These are phyloP conservation scores for Liodrosophila aerea DNA, from an alignment of 2,888 invertebrate genomes.

Conservation along the genomic window DNA sequence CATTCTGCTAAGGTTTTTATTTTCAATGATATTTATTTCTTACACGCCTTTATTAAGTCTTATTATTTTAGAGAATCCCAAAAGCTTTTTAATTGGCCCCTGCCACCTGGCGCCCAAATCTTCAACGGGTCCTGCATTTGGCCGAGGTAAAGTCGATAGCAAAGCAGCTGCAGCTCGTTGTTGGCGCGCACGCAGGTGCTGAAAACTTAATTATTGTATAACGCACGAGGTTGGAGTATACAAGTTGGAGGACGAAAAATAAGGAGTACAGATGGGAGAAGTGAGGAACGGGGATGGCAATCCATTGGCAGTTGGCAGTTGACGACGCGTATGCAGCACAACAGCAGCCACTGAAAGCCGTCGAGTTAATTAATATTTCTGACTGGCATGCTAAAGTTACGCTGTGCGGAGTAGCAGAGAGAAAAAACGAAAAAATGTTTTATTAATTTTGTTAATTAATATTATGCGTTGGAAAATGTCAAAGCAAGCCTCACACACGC, in stretches of 20 bases:
- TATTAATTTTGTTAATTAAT: constrained; percentile 77
- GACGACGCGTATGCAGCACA: constrained; percentile 29
- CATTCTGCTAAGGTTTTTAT: too few relatives aligned
- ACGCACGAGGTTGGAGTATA: constrained; percentile 55
- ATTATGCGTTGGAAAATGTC: constrained; percentile 66
- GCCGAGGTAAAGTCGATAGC: constrained; percentile 18
- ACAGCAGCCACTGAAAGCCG: constrained; percentile 48
- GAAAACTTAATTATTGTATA: constrained; percentile 78
- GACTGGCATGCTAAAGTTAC: constrained; percentile 37
- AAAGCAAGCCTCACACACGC: constrained; percentile 28
- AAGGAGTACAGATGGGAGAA: neutral
- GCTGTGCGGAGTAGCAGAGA: constrained; percentile 9
- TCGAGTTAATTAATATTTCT: constrained; percentile 73
- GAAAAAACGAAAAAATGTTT: constrained; percentile 58
- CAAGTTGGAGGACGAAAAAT: constrained; percentile 19
- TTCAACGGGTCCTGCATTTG: neutral
- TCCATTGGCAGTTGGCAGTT: constrained; percentile 20
- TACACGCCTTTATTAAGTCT: too few relatives aligned
- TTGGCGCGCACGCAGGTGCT: constrained; percentile 70
- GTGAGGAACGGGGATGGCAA: neutral
- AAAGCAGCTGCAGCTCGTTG: constrained; percentile 39
- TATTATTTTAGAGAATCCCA: too few relatives aligned
- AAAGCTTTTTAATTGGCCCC: constrained; percentile 6
- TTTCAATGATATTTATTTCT: too few relatives aligned
- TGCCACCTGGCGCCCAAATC: constrained; percentile 19